Conservation (phyloP, 2,797 vertebrate species). For the Sebastes umbrosus region DNA sequence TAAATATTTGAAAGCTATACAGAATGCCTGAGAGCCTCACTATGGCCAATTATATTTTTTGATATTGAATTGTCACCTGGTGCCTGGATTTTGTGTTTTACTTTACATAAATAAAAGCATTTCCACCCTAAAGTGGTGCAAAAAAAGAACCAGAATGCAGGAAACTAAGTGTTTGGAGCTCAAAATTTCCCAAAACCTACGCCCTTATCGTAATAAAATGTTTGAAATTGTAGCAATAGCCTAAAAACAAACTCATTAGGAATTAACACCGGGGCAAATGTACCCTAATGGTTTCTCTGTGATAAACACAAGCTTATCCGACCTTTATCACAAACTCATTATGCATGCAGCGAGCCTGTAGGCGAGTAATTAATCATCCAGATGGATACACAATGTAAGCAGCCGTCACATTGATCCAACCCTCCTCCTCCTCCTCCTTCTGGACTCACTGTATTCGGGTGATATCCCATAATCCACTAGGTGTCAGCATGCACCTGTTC, state of each 20-base stretch:
- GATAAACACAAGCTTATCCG: background rate
- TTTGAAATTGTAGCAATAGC: background rate
- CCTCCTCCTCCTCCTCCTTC: background rate
- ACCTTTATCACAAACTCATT: conserved; percentile 41
- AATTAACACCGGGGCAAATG: conserved; percentile 8
- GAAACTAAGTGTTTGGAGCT: too few species aligned
- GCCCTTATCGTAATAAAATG: background rate
- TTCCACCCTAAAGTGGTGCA: background rate
- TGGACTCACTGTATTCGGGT: background rate
- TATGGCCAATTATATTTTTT: too few species aligned
- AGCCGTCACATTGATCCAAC: background rate
- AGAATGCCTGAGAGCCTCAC: background rate
- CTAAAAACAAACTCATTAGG: background rate
- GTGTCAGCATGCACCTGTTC: conserved; percentile 61
- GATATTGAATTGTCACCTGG: background rate
- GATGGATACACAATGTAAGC: conserved; percentile 7
- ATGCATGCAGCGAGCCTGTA: conserved; percentile 10
- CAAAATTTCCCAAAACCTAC: too few species aligned
- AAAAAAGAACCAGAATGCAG: too few species aligned
- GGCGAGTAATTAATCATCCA: conserved; percentile 46
- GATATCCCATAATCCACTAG: conserved; percentile 55
- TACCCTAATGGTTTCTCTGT: background rate
- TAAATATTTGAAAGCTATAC: background rate
- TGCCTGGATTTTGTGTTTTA: background rate
- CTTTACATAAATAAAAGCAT: background rate